Conservation (phyloP, 2,113 vertebrate species). For the Microcebus tavaratra region DNA sequence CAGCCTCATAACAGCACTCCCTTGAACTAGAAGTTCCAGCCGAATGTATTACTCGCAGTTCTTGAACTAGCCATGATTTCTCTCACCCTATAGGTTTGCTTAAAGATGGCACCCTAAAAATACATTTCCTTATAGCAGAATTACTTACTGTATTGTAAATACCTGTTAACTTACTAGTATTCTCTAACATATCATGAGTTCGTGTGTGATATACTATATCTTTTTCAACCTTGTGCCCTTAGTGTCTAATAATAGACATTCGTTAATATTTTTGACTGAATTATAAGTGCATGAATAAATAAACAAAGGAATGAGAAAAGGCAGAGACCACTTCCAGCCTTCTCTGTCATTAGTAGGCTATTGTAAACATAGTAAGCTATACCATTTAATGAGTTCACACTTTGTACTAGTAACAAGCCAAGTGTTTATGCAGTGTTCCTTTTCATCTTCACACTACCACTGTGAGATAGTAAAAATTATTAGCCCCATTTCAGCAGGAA, state of each 20-base stretch:
- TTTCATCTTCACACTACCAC: constrained; percentile 16
- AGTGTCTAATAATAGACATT: neutral
- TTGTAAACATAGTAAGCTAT: constrained; percentile 32
- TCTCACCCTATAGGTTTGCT: neutral
- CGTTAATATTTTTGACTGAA: neutral
- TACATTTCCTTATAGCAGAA: neutral
- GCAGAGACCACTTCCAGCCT: neutral
- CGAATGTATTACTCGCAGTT: neutral
- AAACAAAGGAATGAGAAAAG: constrained; percentile 2
- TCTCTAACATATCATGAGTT: neutral
- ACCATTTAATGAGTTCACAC: constrained; percentile 47
- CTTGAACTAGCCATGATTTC: neutral
- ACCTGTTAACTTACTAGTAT: neutral
- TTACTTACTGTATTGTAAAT: neutral
- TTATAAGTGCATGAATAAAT: neutral
- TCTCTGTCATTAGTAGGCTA: neutral
- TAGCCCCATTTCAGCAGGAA: constrained; percentile 29
- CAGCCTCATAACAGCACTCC: neutral
- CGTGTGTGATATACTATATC: neutral
- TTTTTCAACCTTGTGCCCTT: neutral
- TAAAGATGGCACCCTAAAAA: neutral
- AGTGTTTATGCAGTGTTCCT: neutral
- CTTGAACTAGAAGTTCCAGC: neutral
- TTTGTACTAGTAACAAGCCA: constrained; percentile 29
- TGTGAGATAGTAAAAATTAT: constrained; percentile 29